phyloP scores from a whole-genome alignment of 2,797 vertebrate species.

The Tragelaphus eurycerus region DNA sequence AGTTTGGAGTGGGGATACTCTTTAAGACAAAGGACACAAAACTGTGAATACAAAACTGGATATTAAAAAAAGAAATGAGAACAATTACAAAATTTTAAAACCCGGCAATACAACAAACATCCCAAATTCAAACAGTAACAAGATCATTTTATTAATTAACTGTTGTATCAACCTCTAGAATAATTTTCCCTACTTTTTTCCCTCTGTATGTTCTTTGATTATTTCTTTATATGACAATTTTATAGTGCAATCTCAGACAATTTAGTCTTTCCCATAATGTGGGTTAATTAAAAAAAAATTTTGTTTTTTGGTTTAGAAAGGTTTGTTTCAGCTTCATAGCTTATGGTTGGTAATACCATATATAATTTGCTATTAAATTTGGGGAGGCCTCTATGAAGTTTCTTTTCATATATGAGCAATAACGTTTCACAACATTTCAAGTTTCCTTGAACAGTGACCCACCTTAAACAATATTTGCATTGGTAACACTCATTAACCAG shows the following conservation, averaged over 20 bases:
- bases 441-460: neutral
- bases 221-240: neutral
- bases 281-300: neutral
- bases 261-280: neutral
- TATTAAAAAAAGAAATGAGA: slow-evolving; percentile 29
- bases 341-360: neutral
- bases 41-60: neutral
- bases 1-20: neutral
- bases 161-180: neutral
- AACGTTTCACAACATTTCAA: neutral
- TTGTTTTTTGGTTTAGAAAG: neutral
- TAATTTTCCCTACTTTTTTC: neutral
- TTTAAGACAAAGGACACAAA: slow-evolving; percentile 4
- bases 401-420: neutral
- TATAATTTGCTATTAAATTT: slow-evolving; percentile 35
- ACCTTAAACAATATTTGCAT: neutral
- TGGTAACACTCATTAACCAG: neutral
- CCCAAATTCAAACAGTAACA: neutral
- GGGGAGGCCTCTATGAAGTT: neutral
- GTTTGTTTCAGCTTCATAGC: neutral
- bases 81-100: neutral
- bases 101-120: neutral
- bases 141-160: slow-evolving; percentile 32
- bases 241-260: neutral
- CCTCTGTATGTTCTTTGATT: neutral